phyloP scores from a whole-genome alignment of 2,113 vertebrate genomes.

The Noctilio leporinus region DNA sequence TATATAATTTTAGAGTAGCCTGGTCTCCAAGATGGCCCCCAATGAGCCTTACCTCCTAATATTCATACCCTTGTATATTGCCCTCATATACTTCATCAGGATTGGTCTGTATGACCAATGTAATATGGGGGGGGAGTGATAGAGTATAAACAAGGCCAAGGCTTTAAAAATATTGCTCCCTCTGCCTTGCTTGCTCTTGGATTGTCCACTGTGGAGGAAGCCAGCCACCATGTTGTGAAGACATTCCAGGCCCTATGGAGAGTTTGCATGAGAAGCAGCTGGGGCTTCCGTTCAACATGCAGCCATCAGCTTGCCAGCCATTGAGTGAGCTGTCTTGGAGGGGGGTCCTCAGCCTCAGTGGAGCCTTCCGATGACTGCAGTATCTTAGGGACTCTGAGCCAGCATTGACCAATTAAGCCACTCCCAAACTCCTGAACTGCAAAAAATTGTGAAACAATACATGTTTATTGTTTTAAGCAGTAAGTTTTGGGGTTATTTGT shows the following conservation, averaged over 20 bases:
- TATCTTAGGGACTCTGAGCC: neutral
- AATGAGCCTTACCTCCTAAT: neutral
- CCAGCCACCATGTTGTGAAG: neutral
- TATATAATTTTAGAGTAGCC: neutral
- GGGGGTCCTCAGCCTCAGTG: neutral
- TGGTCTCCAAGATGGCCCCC: neutral
- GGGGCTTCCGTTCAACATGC: neutral
- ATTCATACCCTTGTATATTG: neutral
- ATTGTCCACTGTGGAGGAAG: neutral
- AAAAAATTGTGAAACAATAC: neutral
- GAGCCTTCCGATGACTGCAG: neutral
- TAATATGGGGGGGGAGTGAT: neutral
- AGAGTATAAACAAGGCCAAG: neutral
- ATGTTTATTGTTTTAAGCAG: neutral
- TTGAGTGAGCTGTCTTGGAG: neutral
- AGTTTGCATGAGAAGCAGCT: neutral
- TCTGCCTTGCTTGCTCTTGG: neutral
- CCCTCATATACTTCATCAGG: neutral
- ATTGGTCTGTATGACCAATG: neutral
- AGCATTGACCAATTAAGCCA: neutral
- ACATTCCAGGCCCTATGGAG: neutral
- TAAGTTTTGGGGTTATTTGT: conserved; percentile 1
- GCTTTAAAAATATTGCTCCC: neutral
- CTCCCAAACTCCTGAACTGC: neutral
- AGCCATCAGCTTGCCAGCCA: neutral